phyloP scores from a whole-genome alignment of 2,113 vertebrate species.

The Phocoena phocoena region DNA sequence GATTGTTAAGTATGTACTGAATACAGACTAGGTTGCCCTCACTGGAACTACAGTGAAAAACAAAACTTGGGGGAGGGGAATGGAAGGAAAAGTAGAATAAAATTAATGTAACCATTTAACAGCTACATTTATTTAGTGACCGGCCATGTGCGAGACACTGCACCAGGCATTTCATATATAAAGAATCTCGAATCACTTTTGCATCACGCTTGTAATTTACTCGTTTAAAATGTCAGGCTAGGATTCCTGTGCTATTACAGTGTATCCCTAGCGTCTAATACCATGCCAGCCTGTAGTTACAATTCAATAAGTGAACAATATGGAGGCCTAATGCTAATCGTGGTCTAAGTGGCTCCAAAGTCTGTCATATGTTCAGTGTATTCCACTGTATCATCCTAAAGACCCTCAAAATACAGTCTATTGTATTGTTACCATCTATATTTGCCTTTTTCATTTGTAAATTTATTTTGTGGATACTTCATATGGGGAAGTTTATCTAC shows the following conservation, averaged over 20 bases:
- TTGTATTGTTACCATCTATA: neutral
- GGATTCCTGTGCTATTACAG: neutral
- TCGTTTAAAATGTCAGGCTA: neutral
- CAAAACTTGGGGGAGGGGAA: neutral
- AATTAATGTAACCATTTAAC: neutral
- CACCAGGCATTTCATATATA: neutral
- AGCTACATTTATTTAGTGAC: neutral
- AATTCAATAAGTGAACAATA: neutral
- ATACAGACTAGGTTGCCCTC: neutral
- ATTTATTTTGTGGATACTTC: neutral
- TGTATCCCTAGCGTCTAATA: neutral
- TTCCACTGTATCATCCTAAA: neutral
- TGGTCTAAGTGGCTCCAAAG: neutral
- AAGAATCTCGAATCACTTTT: neutral
- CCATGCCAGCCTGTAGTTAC: neutral
- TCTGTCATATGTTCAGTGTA: neutral
- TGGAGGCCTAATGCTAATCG: neutral
- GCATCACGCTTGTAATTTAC: neutral
- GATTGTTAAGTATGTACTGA: neutral
- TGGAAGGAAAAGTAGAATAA: neutral
- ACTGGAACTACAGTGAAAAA: neutral
- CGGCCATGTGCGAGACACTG: neutral
- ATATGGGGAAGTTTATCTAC: neutral
- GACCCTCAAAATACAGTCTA: neutral
- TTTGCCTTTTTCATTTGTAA: neutral